Evolutionary conservation across 2,888 invertebrate species (phyloP), one percentile per base, ranked within the genome.

Genomic region (Gymnoscelis rufifasciata): DNA sequence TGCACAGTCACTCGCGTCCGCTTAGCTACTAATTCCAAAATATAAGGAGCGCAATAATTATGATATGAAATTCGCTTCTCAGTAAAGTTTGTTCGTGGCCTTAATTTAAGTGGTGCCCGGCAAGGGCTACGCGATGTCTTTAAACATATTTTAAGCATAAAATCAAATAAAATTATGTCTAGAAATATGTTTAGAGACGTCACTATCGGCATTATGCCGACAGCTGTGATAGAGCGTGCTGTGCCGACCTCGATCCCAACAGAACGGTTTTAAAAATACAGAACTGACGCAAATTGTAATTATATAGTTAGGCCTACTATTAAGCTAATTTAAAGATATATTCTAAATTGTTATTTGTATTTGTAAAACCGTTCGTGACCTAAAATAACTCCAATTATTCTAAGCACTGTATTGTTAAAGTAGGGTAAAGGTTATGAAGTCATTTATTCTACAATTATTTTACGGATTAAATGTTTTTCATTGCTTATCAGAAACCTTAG

Each of bases 151-250:
- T 57, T 49, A 40, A 43, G 39, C 35, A 42, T 19, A 35, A 35
- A 35, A 12, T 14, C 19, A 31, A 12, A 10, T 6, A 14, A 4
- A 26, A 31, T 29, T 47, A 53, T 47, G 26, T 24, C 30, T 38
- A 40, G 56, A 52, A 62, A 51, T 60, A 52, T 46, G 63, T 59
- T 58, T 61, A 61, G 75, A 61, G 71, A 57, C 70, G 59, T 66
- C 52, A 55, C 49, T 38, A 50, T 69, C 70, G 80, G 81, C 70
- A 56, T 53, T n/a, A 45, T 53, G 71, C 78, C 78, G 76, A 72
- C 62, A 73, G 82, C 86, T 88, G 88, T 88, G 88, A 88, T 88
- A 87, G 77, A 78, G 72, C 75, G 82, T 75, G 84, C 86, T 84
- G 84, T 83, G 83, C 78, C 73, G 74, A 71, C 78, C 77, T 74